Evolutionary conservation across 2,113 vertebrate species (phyloP), one percentile per base, ranked within the genome.

Genomic region (Lycaon pictus): DNA sequence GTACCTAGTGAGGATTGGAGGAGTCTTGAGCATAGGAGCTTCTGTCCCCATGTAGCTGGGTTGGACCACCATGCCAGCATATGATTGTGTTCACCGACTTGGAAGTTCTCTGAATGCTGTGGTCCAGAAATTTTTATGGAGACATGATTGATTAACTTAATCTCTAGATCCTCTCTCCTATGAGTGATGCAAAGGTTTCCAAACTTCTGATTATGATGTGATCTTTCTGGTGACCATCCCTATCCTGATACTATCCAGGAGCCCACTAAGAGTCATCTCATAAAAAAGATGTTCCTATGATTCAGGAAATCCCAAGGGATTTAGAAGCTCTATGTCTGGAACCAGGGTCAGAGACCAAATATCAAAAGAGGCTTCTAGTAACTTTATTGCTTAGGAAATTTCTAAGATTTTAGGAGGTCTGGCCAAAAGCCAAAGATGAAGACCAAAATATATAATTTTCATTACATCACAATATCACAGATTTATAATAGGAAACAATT

Each of bases 1-100:
- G 56, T 35, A 48, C 22, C 13, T 67, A 58, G 20, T 12, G 10
- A 87, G 6, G 19, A 27, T n/a, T 87, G 22, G 20, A 86, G 43
- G 51, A 0, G 20, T 67, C 22, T 19, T n/a, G 4, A 62, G 27
- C 2, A 27, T 6, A 76, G 48, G n/a, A 43, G 58, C 19, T 29
- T 86, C 48, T 86, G 82, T 25, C 12, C 20, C 51, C 13, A 13
- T 13, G 9, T 35, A 79, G 29, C 67, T 37, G 53, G 60, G n/a
- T 25, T 48, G 56, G 1, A n/a, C 10, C 2, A 25, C 72, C 17
- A 0, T 10, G 4, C 12, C 9, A 8, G 19, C 19, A 67, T 13
- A 32, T 77, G n/a, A 22, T 56, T 77, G 19, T 77, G 20, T 25
- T 67, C 51, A 58, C 35, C 35, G 23, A 3, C 1, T 11, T 29